A percentile compares a stretch with the other conserved stretches of the same genome.
Conservation (phyloP, 2,888 invertebrate species). For the Rhagonycha fulva region DNA sequence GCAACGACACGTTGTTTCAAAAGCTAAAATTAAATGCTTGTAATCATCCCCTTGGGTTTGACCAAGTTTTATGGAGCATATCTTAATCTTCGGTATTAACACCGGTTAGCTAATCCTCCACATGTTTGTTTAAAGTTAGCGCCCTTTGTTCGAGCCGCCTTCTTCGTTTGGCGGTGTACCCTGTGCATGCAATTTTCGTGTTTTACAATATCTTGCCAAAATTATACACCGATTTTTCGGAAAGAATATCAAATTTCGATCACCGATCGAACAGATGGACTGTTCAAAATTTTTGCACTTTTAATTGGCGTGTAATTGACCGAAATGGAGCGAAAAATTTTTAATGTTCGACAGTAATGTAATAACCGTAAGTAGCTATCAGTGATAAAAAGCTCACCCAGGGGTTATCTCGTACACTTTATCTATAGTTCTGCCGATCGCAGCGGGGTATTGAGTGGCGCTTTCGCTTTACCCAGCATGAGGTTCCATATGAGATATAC, state of each 20-base stretch:
- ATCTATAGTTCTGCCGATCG: slow-evolving; percentile 32
- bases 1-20: neutral
- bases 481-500: slow-evolving; percentile 18
- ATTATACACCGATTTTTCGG: slow-evolving; percentile 19
- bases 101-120: slow-evolving; percentile 36
- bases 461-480: slow-evolving; percentile 34
- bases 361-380: slow-evolving; percentile 12
- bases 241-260: slow-evolving; percentile 12
- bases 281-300: neutral
- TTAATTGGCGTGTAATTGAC: neutral
- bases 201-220: slow-evolving; percentile 9
- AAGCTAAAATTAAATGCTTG: slow-evolving; percentile 34
- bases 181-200: slow-evolving; percentile 3
- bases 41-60: slow-evolving; percentile 27
- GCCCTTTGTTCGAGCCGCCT: neutral
- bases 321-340: neutral
- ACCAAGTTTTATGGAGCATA: slow-evolving; percentile 24
- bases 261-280: neutral
- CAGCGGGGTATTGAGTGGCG: slow-evolving; percentile 43
- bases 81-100: slow-evolving; percentile 35
- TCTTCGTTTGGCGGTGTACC: slow-evolving; percentile 8
- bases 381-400: slow-evolving; percentile 15
- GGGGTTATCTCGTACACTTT: slow-evolving; percentile 37
- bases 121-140: slow-evolving; percentile 29
- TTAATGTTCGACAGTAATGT: neutral